Conservation (phyloP, 2,888 invertebrate genomes). For the Alentia gelatinosa region DNA sequence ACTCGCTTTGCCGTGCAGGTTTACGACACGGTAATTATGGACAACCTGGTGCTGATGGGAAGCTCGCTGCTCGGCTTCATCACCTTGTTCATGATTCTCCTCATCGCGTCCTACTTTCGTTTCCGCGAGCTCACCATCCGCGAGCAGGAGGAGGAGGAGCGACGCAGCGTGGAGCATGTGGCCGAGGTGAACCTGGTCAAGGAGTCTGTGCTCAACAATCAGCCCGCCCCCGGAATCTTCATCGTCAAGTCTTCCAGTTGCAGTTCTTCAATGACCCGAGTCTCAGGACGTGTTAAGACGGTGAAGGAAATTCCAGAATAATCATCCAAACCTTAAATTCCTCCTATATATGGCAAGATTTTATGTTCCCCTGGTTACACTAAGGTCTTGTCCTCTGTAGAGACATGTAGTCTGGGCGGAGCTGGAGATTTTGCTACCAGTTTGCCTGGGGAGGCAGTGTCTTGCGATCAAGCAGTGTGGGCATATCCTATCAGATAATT, state of each 20-base stretch:
- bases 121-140: background rate
- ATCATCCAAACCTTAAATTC: too few species aligned
- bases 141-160: background rate
- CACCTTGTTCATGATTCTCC: background rate
- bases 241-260: background rate
- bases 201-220: background rate
- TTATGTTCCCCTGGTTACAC: too few species aligned
- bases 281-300: background rate
- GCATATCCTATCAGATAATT: too few species aligned
- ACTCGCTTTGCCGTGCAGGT: conserved; percentile 7
- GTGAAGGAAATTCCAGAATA: background rate
- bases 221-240: background rate
- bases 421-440: too few species aligned
- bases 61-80: background rate
- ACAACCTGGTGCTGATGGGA: background rate
- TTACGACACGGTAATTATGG: background rate
- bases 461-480: too few species aligned
- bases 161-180: background rate
- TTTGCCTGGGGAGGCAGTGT: too few species aligned
- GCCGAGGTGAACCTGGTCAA: background rate
- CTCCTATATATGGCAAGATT: too few species aligned
- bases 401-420: too few species aligned
- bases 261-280: background rate
- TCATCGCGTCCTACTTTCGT: background rate
- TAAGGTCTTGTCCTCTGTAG: too few species aligned